These are phyloP conservation scores for Andrena hattorfiana DNA, from an alignment of 2,888 invertebrate species.

Conservation along the genomic window DNA sequence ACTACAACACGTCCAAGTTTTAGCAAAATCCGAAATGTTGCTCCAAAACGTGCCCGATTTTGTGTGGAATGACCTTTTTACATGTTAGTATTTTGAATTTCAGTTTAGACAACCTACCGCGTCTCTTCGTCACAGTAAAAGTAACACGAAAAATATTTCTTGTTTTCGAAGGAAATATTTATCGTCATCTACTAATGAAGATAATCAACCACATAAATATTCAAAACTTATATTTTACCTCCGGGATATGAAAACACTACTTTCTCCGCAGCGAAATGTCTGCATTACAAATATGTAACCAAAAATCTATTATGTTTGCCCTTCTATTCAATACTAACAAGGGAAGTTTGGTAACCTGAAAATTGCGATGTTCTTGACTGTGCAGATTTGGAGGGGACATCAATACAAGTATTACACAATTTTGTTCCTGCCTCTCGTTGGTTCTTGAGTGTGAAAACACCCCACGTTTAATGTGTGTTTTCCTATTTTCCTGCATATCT, in stretches of 20 bases:
- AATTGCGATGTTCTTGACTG: no score
- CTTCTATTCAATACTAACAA: no score
- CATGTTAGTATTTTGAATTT: not conserved
- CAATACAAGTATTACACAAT: no score
- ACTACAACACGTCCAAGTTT: no score
- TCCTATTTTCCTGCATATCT: no score
- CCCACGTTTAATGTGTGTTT: no score
- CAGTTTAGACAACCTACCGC: not conserved
- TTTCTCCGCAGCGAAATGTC: slow-evolving; percentile 7
- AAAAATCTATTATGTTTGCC: not conserved
- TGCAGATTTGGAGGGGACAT: no score
- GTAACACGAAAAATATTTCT: slow-evolving; percentile 9
- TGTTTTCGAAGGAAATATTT: not conserved
- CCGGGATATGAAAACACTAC: slow-evolving; percentile 22
- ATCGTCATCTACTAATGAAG: slow-evolving; percentile 9
- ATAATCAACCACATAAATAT: slow-evolving; percentile 41
- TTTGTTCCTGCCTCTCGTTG: no score
- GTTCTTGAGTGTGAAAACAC: no score
- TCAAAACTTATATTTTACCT: slow-evolving; percentile 26
- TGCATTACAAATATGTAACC: not conserved
- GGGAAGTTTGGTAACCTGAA: no score
- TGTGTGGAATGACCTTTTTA: not conserved
- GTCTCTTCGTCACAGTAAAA: not conserved
- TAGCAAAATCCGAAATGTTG: no score
- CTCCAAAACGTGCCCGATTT: no score